These are phyloP conservation scores for Dendrophyllia cribrosa DNA, from an alignment of 64 coral and sea anemone genomes.

Conservation along the genomic window DNA sequence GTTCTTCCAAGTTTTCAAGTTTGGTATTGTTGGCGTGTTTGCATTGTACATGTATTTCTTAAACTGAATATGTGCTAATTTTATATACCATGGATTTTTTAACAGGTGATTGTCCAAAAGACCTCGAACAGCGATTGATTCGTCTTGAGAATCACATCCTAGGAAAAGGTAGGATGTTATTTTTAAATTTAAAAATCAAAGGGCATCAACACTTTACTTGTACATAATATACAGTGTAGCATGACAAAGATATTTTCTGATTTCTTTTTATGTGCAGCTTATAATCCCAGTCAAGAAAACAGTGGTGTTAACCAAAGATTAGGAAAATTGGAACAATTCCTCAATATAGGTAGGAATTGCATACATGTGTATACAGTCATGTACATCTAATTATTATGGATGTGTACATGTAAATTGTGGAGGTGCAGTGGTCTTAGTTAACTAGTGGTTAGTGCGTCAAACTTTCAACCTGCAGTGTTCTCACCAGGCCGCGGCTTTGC, in stretches of 20 bases:
- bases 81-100: not conserved
- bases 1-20: too few species aligned
- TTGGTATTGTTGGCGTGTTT: too few species aligned
- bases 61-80: not conserved
- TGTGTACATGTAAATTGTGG: too few species aligned
- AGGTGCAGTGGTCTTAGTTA: too few species aligned
- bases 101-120: not conserved
- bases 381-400: too few species aligned
- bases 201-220: not conserved
- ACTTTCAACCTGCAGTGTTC: too few species aligned
- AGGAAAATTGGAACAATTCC: not conserved
- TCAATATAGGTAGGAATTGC: not conserved
- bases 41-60: too few species aligned
- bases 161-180: slow-evolving; percentile 16
- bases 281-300: not conserved
- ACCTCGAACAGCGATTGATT: not conserved
- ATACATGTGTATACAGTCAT: not conserved
- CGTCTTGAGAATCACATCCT: slow-evolving; percentile 13
- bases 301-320: not conserved
- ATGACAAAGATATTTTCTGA: too few species aligned
- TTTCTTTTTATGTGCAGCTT: not conserved
- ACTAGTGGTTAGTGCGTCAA: too few species aligned
- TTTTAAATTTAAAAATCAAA: too few species aligned
- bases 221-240: too few species aligned
- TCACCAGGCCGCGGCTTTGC: too few species aligned